Conservation (phyloP, 2,797 vertebrate genomes). For the Gobionotothen gibberifrons region DNA sequence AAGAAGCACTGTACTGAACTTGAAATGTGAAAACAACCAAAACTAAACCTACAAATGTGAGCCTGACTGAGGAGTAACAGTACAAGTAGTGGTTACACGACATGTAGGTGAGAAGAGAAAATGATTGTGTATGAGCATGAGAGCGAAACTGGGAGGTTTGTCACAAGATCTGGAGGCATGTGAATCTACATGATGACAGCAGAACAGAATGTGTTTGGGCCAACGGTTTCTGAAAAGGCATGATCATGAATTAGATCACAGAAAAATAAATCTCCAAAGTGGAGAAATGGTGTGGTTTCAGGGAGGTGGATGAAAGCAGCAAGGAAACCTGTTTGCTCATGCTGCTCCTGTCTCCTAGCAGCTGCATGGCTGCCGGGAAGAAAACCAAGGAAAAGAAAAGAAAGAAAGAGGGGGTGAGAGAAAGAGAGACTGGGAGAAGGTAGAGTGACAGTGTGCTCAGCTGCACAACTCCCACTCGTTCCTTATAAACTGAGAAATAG, state of each 20-base stretch:
- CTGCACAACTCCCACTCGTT: constrained; percentile 79
- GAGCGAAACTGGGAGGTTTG: constrained; percentile 32
- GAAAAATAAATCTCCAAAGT: constrained; percentile 20
- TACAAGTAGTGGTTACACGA: constrained; percentile 1
- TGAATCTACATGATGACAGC: constrained; percentile 45
- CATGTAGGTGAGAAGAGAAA: constrained; percentile 28
- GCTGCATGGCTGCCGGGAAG: constrained; percentile 66
- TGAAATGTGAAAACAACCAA: constrained; percentile 15
- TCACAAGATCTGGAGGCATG: constrained; percentile 40
- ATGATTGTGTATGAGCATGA: constrained; percentile 22
- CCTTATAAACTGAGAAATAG: constrained; percentile 72
- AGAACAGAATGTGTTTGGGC: constrained; percentile 27
- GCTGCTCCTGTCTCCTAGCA: constrained; percentile 80
- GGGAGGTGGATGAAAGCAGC: constrained; percentile 53
- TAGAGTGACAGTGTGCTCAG: constrained; percentile 74
- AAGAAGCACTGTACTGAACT: not conserved
- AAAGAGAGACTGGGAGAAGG: constrained; percentile 46
- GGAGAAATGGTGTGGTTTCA: constrained; percentile 44
- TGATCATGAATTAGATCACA: constrained; percentile 41
- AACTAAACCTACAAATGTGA: not conserved
- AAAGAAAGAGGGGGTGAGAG: constrained; percentile 40
- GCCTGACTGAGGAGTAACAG: not conserved
- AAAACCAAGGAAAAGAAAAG: constrained; percentile 40
- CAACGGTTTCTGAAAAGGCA: constrained; percentile 39
- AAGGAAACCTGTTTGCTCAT: constrained; percentile 76